Conservation (phyloP, 2,113 vertebrate species). For the Eretmochelys imbricata region DNA sequence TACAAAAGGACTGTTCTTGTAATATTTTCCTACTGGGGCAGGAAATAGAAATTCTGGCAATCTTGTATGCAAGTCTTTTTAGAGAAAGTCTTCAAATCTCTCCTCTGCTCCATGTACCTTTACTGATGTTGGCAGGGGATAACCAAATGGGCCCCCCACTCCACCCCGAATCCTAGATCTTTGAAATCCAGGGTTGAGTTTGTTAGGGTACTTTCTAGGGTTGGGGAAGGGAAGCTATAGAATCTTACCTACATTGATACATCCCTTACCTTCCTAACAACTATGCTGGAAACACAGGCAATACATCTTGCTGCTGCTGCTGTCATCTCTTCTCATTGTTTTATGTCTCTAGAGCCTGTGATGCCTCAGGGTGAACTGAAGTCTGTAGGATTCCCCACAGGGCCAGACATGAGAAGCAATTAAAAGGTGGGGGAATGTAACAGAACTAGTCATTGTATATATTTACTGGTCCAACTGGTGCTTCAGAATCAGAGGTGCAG, state of each 20-base stretch:
- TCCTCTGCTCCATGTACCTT: neutral
- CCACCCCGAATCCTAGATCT: neutral
- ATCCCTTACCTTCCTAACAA: neutral
- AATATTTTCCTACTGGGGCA: neutral
- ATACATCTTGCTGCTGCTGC: neutral
- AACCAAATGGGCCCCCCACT: neutral
- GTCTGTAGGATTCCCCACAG: accelerated
- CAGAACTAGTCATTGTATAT: neutral
- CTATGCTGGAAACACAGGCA: neutral
- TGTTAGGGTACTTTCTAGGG: accelerated
- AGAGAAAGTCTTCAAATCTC: neutral
- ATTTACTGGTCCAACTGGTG: neutral
- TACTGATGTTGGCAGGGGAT: neutral
- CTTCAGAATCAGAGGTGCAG: neutral
- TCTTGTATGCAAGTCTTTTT: neutral
- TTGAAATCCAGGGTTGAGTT: neutral
- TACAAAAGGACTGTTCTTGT: neutral
- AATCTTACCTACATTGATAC: neutral
- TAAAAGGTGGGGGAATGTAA: neutral
- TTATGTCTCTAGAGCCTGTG: neutral
- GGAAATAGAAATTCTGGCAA: neutral
- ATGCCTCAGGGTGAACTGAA: neutral
- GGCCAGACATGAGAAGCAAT: neutral
- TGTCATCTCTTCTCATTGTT: neutral
- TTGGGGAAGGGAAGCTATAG: neutral